phyloP scores from a whole-genome alignment of 2,888 invertebrate genomes.

The Atethmia centrago region DNA sequence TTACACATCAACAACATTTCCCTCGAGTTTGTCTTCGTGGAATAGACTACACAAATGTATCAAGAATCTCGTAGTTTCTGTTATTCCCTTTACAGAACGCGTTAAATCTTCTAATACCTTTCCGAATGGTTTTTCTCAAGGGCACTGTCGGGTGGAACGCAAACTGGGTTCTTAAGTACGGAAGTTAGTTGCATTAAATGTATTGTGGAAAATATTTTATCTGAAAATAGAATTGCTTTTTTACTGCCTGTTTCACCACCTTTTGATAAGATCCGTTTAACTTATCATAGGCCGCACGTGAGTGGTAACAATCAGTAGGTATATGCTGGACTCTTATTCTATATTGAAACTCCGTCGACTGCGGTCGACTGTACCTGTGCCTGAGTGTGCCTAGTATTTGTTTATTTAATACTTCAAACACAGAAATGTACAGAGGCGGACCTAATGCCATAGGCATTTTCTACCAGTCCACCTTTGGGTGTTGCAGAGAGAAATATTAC shows the following conservation, averaged over 20 bases:
- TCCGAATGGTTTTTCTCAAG: conserved; percentile 16
- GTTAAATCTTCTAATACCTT: conserved; percentile 48
- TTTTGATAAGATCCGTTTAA: neutral
- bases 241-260: neutral
- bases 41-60: conserved; percentile 22
- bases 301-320: neutral
- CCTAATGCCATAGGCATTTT: too few species aligned
- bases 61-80: conserved; percentile 13
- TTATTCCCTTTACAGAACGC: conserved; percentile 1
- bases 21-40: conserved; percentile 10
- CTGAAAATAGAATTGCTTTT: neutral
- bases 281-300: neutral
- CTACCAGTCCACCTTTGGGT: too few species aligned
- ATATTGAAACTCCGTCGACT: too few species aligned
- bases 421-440: too few species aligned
- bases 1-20: conserved; percentile 16
- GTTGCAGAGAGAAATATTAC: too few species aligned
- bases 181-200: conserved; percentile 1
- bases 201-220: neutral
- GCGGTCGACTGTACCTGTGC: too few species aligned
- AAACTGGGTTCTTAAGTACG: neutral
- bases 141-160: conserved; percentile 2
- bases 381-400: too few species aligned
- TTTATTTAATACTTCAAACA: too few species aligned
- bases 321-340: too few species aligned